phyloP scores from a whole-genome alignment of 1,140 invertebrate species.

The Trichoplusia ni region DNA sequence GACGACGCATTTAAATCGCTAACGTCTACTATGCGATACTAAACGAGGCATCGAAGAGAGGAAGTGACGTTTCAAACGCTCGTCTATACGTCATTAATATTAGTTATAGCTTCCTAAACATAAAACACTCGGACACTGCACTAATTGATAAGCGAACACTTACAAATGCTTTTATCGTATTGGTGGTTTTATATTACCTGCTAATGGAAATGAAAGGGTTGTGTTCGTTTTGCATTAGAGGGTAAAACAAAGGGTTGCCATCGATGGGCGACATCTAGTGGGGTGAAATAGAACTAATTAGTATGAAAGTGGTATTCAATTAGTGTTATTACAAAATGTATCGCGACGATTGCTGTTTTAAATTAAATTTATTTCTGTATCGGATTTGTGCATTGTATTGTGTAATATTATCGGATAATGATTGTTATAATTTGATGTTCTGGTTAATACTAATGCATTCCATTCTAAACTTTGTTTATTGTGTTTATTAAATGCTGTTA shows the following conservation, averaged over 20 bases:
- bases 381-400: background rate
- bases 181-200: conserved; percentile 51
- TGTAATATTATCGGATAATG: no score
- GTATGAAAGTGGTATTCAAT: conserved; percentile 19
- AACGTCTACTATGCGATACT: no score
- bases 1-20: conserved; percentile 17
- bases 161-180: conserved; percentile 50
- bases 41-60: no score
- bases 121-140: conserved; percentile 41
- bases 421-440: no score
- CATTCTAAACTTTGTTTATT: no score
- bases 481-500: no score
- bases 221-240: conserved; percentile 37
- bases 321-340: conserved; percentile 11
- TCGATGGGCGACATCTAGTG: background rate
- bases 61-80: conserved; percentile 22
- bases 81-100: conserved; percentile 33
- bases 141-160: conserved; percentile 56
- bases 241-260: conserved; percentile 9
- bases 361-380: background rate
- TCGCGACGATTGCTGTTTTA: background rate
- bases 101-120: conserved; percentile 23
- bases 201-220: conserved; percentile 57
- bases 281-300: conserved; percentile 1
- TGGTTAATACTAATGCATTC: no score